Percentiles rank a stretch among this genome's conserved stretches.
Conservation (phyloP, 2,113 vertebrate genomes). For the Canis aureus region DNA sequence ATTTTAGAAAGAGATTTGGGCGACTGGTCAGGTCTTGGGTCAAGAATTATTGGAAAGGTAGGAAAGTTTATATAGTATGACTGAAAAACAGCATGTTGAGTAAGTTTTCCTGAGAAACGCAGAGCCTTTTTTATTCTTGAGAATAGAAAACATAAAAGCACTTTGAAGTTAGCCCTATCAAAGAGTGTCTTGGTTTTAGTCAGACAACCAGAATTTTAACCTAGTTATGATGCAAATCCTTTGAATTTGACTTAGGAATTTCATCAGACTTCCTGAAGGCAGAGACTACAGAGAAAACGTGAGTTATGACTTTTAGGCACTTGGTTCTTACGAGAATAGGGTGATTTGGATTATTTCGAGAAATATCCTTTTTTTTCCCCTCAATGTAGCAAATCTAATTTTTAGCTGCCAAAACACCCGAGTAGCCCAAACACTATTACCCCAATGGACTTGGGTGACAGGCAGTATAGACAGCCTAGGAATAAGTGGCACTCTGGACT, state of each 20-base stretch:
- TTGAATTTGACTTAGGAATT: slow-evolving; percentile 59
- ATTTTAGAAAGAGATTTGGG: slow-evolving; percentile 37
- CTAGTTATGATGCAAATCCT: slow-evolving; percentile 21
- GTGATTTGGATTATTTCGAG: slow-evolving; percentile 51
- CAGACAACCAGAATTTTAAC: slow-evolving; percentile 61
- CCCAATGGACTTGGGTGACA: slow-evolving; percentile 62
- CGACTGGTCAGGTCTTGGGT: slow-evolving; percentile 2
- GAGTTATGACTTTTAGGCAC: neutral
- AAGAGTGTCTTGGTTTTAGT: slow-evolving; percentile 67
- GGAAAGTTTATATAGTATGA: neutral
- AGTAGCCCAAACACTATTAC: slow-evolving; percentile 59
- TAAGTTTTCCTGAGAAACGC: slow-evolving; percentile 51
- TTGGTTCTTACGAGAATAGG: slow-evolving; percentile 8
- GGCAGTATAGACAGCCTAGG: slow-evolving; percentile 2
- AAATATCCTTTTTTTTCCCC: neutral
- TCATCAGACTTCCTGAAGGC: slow-evolving; percentile 22
- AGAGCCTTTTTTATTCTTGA: slow-evolving; percentile 54
- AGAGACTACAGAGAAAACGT: neutral
- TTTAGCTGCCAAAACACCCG: slow-evolving; percentile 62
- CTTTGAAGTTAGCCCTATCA: slow-evolving; percentile 51
- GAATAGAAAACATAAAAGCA: slow-evolving; percentile 49
- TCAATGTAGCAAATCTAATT: slow-evolving; percentile 70
- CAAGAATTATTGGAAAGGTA: slow-evolving; percentile 30
- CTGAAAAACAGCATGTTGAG: slow-evolving; percentile 51
- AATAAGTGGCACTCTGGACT: slow-evolving; percentile 65